phyloP scores from a whole-genome alignment of 2,113 vertebrate species.

The Taurulus bubalis region DNA sequence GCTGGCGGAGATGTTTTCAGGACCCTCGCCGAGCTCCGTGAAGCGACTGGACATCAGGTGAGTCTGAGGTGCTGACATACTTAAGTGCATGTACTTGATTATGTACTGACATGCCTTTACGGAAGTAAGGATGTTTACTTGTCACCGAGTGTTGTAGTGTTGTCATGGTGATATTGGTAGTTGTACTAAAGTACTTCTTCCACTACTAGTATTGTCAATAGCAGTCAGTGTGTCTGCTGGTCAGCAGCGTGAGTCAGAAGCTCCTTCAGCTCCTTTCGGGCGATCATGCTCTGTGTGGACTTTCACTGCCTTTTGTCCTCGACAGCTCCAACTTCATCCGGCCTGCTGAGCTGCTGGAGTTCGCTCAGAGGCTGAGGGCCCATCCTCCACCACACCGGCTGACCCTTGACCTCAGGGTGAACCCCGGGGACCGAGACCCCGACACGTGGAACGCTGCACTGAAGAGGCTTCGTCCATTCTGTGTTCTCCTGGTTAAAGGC shows the following conservation, averaged over 20 bases:
- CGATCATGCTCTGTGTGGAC: too few relatives aligned
- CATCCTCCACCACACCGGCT: conserved; percentile 77
- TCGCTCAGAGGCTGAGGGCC: conserved; percentile 81
- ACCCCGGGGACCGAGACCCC: conserved; percentile 90
- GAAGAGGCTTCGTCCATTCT: conserved; percentile 80
- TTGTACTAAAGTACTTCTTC: too few relatives aligned
- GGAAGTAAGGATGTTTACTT: too few relatives aligned
- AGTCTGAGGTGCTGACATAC: too few relatives aligned
- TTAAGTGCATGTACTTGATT: too few relatives aligned
- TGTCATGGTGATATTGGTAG: too few relatives aligned
- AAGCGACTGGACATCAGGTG: conserved; percentile 91
- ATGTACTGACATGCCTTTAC: too few relatives aligned
- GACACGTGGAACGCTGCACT: conserved; percentile 85
- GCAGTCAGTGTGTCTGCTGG: too few relatives aligned
- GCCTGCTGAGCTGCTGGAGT: conserved; percentile 89
- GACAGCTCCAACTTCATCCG: conserved; percentile 92
- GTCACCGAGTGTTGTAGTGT: too few relatives aligned
- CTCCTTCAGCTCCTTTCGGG: too few relatives aligned
- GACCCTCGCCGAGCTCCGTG: conserved; percentile 85
- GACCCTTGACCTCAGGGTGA: conserved; percentile 88
- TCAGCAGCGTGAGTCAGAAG: too few relatives aligned
- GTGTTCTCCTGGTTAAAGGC: conserved; percentile 81
- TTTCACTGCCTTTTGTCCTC: background rate
- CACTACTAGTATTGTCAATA: too few relatives aligned
- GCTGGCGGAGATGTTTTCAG: conserved; percentile 89